These are phyloP conservation scores for Eumacrocentrus americanus DNA, from an alignment of 2,888 invertebrate genomes.

Conservation along the genomic window DNA sequence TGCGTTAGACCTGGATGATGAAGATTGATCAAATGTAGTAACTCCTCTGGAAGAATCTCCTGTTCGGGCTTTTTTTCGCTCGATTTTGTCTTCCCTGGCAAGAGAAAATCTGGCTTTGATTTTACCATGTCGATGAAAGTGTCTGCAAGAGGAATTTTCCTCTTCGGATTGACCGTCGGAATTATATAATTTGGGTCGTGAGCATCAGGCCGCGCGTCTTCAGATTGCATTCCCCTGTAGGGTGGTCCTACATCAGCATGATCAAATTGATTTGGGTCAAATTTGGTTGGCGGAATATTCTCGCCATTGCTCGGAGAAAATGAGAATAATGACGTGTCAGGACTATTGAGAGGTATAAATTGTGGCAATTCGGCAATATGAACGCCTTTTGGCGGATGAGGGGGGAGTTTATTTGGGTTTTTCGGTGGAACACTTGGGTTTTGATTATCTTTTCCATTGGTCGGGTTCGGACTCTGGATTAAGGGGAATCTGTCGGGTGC, in stretches of 20 bases:
- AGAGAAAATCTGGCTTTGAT: slow-evolving; percentile 31
- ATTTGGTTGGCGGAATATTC: slow-evolving; percentile 43
- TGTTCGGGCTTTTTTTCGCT: slow-evolving; percentile 39
- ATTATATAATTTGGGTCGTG: slow-evolving; percentile 49
- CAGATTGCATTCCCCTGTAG: slow-evolving; percentile 40
- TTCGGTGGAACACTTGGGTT: slow-evolving; percentile 34
- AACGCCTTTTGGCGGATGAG: slow-evolving; percentile 27
- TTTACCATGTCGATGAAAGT: slow-evolving; percentile 36
- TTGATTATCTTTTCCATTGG: slow-evolving; percentile 15
- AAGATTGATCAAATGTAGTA: slow-evolving; percentile 53
- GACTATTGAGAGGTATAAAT: slow-evolving; percentile 47
- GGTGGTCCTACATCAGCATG: slow-evolving; percentile 47
- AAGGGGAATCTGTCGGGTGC: slow-evolving; percentile 48
- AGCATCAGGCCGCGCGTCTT: slow-evolving; percentile 37
- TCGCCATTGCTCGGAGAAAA: slow-evolving; percentile 47
- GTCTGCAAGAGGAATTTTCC: slow-evolving; percentile 29
- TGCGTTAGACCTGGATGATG: slow-evolving; percentile 55
- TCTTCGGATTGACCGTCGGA: slow-evolving; percentile 45
- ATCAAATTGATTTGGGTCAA: slow-evolving; percentile 43
- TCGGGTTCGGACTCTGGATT: slow-evolving; percentile 19
- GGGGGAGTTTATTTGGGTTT: slow-evolving; percentile 42
- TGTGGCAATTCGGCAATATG: slow-evolving; percentile 46
- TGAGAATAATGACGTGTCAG: slow-evolving; percentile 34
- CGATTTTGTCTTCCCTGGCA: slow-evolving; percentile 39
- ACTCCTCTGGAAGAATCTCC: slow-evolving; percentile 49